Evolutionary conservation across 2,888 invertebrate genomes (phyloP).

Genomic region (Urechis unicinctus): DNA sequence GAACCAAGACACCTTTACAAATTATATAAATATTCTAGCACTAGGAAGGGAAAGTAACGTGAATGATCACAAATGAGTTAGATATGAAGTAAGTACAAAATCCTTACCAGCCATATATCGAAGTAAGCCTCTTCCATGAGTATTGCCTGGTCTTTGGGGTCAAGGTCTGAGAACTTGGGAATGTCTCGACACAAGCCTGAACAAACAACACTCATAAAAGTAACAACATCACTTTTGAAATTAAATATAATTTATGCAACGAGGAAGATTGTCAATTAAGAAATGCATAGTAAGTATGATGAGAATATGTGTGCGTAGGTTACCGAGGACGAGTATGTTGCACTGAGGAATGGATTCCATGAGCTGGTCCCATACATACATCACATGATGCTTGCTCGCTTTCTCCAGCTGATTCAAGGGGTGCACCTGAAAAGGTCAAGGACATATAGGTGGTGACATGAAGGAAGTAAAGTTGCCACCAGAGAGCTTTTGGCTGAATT

Average conservation of each 20-base stretch:
- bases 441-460: too few relatives aligned
- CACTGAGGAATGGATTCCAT: conserved; percentile 22
- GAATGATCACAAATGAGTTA: neutral
- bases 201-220: too few relatives aligned
- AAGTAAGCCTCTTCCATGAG: conserved; percentile 33
- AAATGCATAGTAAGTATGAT: too few relatives aligned
- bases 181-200: conserved; percentile 32
- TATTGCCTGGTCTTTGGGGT: conserved; percentile 23
- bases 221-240: neutral
- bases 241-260: neutral
- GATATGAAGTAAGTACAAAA: neutral
- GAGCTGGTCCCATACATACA: conserved; percentile 23
- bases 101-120: conserved; percentile 39
- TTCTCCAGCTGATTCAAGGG: conserved; percentile 5
- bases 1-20: neutral
- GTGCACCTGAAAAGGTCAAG: conserved; percentile 7
- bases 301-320: too few relatives aligned
- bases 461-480: too few relatives aligned
- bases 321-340: conserved; percentile 31
- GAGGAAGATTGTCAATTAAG: too few relatives aligned
- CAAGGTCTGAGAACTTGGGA: conserved; percentile 29
- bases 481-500: too few relatives aligned
- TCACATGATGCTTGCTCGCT: conserved; percentile 18
- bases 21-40: neutral
- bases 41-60: neutral